Base-by-base conservation (phyloP, 2,797 vertebrate genomes). In the Morus bassanus region DNA sequence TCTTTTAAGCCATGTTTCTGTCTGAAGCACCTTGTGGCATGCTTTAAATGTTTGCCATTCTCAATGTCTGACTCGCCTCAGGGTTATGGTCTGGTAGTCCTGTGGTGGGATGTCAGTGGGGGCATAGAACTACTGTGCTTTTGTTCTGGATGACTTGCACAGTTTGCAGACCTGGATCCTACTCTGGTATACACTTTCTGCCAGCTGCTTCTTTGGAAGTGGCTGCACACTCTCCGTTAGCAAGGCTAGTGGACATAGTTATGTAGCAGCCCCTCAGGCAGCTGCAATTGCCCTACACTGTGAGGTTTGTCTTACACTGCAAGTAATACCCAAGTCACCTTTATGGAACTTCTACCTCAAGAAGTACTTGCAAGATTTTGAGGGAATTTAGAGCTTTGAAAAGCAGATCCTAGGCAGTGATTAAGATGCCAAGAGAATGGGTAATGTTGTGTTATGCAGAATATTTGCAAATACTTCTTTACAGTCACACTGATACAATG, bases 1-100 rank as follows among this genome's bases (percentile, higher is more conserved):
- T 94, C 73, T 96, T 96, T 96, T 64, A 92, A 97, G 90, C 72
- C 61, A 31, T 85, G 64, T 94, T 96, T 97, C 72, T 96, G 64
- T 77, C 89, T 89, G 45, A 93, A 94, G 90, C 65, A 86, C 82
- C 75, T 97, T 95, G 94, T 70, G 93, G 59, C 85, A 79, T 46
- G 37, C 75, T 76, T 56, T 25, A n/a, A 90, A 23, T 67, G 25
- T 93, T 96, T 95, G 35, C 72, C 37, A 37, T 78, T 91, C 63
- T 90, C 92, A 88, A 2, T 51, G 81, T 23, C 68, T 80, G 69
- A 76, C 23, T 89, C 84, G 94, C 79, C 88, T 91, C 35, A 43
- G 33, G 88, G 54, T 96, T 96, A 87, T 85, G 80, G 39, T 54
- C 69, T 94, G 25, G 35, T 61, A n/a, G 64, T 76, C 5, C 0